Evolutionary conservation across 2,888 invertebrate genomes (phyloP), one percentile per base, ranked within the genome.

Genomic region (Ariolimax columbianus): DNA sequence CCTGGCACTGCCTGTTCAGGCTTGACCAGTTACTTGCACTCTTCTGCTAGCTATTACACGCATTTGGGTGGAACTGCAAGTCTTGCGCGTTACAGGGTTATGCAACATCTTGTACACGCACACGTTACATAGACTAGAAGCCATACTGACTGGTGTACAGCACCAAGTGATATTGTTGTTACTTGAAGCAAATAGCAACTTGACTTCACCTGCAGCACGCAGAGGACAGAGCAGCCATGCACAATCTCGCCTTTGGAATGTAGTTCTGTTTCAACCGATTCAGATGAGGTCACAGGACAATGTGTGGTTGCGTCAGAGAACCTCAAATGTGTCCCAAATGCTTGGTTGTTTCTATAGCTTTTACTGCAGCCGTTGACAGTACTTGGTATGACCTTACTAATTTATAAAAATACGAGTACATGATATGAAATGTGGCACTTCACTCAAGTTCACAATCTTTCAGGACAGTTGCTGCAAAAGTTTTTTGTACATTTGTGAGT

Each of bases 401-500:
- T 33, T 17, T 75, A 51, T 33, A 43, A 51, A 75, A 9, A 75
- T 6, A 75, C 51, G 17, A 47, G 51, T 33, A 51, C 33, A 75
- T 51, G 17, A 75, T 11, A 75, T 51, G 3, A 19, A 1, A 75
- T 75, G 1, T 30, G 33, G 43, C 66, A 47, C 23, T 19, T 47
- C 55, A n/a, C 23, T 6, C 43, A 19, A 9, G 38, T 33, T 86
- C 86, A 81, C 78, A 87, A 83, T 87, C 86, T 84, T 89, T 90
- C 90, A 91, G 87, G 90, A 90, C 86, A 88, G 89, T 88, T 92
- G 92, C 88, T 93, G 92, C 88, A 94, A 89, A 94, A 98, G 95
- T 95, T 97, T 96, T 95, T 97, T 97, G 96, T 97, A 99, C 92
- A 97, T 95, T 93, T 96, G 96, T 91, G 98, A 98, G 95, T 97